Base-by-base conservation (phyloP, 2,888 invertebrate species). In the Drosophila ezoana region DNA sequence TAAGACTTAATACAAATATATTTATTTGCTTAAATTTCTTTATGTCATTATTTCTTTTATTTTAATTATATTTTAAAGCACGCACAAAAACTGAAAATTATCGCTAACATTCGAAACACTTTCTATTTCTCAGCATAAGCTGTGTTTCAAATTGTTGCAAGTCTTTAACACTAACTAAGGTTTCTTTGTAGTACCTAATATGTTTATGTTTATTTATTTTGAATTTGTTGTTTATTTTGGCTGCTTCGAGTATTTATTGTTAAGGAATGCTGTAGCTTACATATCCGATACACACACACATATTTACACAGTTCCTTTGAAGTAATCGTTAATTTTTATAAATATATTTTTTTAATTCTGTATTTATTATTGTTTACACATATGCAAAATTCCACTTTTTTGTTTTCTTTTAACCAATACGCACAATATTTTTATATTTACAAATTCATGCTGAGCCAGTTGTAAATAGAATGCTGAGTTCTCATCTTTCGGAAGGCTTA, bases 251-350 rank as follows among this genome's bases (percentile, higher is more conserved):
- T 64, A 66, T 62, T 64, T 68, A 70, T 58, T 35, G 11, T 64
- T 28, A 59, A 69, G 70, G 77, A 71, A 86, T 86, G 60, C 69
- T 56, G 57, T 44, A 59, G 60, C 52, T 65, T 61, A 57, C 37
- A 51, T 53, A 54, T 62, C 28, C 53, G 45, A 63, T 62, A 71
- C 62, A 64, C 33, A 43, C 16, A 33, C 60, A 37, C 51, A 43
- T 79, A 87, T 82, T 81, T 81, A 87, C 82, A 87, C 67, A 76
- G 57, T 71, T 81, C 48, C 58, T 52, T 51, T 59, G 16, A 58
- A 67, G 18, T 47, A 43, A 44, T 20, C 18, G 16, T 60, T 53
- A 48, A 66, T 53, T 47, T 14, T 32, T 54, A 6, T 52, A 45
- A 43, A 32, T 52, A 44, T 28, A 28, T 28, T 28, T 8, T 28